Conservation (phyloP, 2,888 invertebrate genomes). For the Hypomecis atomaria region DNA sequence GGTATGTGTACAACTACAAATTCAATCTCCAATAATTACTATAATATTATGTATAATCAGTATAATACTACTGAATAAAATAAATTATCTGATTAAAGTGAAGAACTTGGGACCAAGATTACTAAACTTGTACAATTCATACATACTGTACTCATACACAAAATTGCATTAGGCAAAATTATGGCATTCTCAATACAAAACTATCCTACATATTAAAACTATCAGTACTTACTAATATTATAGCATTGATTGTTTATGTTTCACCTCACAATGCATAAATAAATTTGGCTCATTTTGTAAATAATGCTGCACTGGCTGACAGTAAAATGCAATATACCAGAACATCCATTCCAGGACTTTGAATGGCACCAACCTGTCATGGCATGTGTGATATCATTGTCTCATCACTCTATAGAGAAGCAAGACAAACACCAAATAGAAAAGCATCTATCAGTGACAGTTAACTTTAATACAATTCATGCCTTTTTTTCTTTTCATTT, state of each 20-base stretch:
- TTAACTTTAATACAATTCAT: background rate
- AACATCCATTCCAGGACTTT: background rate
- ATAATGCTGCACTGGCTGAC: background rate
- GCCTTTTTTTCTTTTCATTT: background rate
- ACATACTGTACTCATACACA: conserved; percentile 2
- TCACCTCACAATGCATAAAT: background rate
- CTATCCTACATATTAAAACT: conserved; percentile 1
- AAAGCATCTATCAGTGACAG: background rate
- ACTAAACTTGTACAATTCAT: background rate
- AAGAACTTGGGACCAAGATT: background rate
- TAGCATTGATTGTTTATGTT: too few relatives aligned
- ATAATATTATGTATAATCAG: too few relatives aligned
- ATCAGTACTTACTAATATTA: background rate
- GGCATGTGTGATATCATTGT: too few relatives aligned
- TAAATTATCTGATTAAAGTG: background rate
- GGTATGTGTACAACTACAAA: too few relatives aligned
- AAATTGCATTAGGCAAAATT: conserved; percentile 5
- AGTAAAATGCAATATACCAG: background rate
- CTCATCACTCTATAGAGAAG: too few relatives aligned
- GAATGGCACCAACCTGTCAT: too few relatives aligned
- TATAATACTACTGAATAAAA: too few relatives aligned
- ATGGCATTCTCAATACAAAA: conserved; percentile 12
- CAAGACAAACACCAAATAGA: background rate
- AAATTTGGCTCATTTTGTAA: background rate
- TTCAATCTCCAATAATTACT: too few relatives aligned